phyloP scores from a whole-genome alignment of 2,113 vertebrate genomes.

The Sapajus apella region DNA sequence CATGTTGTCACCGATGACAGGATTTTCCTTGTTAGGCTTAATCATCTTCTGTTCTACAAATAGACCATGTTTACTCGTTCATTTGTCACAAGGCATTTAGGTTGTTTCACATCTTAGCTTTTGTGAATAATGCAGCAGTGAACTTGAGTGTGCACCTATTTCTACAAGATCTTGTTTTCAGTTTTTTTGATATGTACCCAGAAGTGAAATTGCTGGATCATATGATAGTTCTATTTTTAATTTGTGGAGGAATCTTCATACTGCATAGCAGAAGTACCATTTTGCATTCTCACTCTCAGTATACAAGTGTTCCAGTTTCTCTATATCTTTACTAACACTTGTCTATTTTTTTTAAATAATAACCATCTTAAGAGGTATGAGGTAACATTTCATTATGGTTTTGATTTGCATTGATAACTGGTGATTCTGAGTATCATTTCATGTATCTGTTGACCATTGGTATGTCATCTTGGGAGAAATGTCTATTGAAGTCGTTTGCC shows the following conservation, averaged over 20 bases:
- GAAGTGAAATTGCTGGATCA: neutral
- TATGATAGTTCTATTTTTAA: neutral
- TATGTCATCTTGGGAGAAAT: neutral
- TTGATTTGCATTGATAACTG: neutral
- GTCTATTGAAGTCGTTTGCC: neutral
- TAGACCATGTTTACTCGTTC: neutral
- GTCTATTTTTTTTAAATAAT: neutral
- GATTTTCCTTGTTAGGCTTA: neutral
- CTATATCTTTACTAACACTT: neutral
- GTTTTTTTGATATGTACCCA: neutral
- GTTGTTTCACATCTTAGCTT: neutral
- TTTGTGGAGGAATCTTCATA: neutral
- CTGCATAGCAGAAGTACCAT: neutral
- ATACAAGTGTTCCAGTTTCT: neutral
- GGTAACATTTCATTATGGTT: neutral
- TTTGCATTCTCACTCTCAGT: neutral
- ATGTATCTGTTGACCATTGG: neutral
- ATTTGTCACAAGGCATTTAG: neutral
- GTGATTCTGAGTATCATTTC: neutral
- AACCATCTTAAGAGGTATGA: too few relatives aligned
- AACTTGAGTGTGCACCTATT: neutral
- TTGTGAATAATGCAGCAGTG: neutral
- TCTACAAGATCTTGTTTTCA: neutral
- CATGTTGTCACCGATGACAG: neutral
- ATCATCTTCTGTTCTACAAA: neutral